Percentiles rank a stretch among this genome's conserved stretches.
Evolutionary conservation across 2,113 vertebrate species (phyloP).

Genomic region (Nothoprocta perdicaria): DNA sequence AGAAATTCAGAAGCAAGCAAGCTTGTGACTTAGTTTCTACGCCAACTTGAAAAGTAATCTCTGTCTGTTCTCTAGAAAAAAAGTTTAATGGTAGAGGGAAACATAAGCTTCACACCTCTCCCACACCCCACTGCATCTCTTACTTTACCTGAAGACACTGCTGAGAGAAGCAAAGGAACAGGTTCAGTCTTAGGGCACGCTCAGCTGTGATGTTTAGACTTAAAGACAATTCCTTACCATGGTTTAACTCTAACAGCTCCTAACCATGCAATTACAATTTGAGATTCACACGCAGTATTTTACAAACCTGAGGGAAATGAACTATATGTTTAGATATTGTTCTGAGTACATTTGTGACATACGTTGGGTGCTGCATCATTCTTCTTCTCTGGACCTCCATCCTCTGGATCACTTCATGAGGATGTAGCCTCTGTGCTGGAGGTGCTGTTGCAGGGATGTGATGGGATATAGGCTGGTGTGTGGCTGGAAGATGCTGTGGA

Average conservation of each 20-base stretch:
- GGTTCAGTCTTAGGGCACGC: neutral
- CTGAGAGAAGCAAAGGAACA: rapidly evolving
- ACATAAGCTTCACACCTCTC: neutral
- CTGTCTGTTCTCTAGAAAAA: neutral
- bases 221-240: conserved; percentile 26
- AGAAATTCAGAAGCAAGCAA: neutral
- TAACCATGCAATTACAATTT: conserved; percentile 40
- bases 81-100: neutral
- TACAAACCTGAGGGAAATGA: conserved; percentile 59
- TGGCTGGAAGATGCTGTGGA: conserved; percentile 88
- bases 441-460: conserved; percentile 90
- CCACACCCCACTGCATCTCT: neutral
- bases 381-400: conserved; percentile 95
- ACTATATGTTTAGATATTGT: conserved; percentile 60
- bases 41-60: neutral
- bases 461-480: conserved; percentile 91
- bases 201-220: rapidly evolving
- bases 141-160: neutral
- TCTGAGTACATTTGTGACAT: conserved; percentile 75
- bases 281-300: conserved; percentile 39
- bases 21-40: neutral
- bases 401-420: conserved; percentile 96
- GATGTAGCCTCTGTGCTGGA: conserved; percentile 90
- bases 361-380: conserved; percentile 99
- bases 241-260: conserved; percentile 3